These are phyloP conservation scores for Colaptes auratus DNA, from an alignment of 2,113 vertebrate species.

Conservation along the genomic window DNA sequence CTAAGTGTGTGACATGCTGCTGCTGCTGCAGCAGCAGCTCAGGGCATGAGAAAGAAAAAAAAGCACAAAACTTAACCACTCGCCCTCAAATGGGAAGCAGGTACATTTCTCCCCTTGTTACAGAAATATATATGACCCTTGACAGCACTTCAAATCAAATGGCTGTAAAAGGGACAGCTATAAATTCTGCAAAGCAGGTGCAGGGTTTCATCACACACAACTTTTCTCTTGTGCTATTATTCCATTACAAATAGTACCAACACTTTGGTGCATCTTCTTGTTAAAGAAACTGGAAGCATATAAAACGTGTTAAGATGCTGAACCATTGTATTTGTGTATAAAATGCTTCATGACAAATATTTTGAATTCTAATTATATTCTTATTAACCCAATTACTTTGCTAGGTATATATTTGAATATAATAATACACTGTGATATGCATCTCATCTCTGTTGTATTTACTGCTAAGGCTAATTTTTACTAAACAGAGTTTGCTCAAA, in stretches of 20 bases:
- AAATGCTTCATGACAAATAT: neutral
- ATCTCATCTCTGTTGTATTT: neutral
- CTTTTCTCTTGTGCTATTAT: neutral
- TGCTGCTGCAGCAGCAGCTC: neutral
- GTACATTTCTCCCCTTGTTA: neutral
- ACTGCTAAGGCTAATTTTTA: neutral
- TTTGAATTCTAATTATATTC: neutral
- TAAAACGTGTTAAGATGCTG: neutral
- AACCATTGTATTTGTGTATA: neutral
- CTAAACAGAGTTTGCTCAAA: neutral
- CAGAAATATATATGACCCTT: neutral
- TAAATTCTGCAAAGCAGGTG: neutral
- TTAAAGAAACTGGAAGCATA: neutral
- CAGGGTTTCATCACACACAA: neutral
- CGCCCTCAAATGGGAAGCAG: accelerated
- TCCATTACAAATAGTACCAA: neutral
- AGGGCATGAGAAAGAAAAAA: neutral
- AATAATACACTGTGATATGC: neutral
- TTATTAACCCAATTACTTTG: neutral
- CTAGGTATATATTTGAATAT: neutral
- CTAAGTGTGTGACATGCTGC: neutral
- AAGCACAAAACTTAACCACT: neutral
- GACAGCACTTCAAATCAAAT: neutral
- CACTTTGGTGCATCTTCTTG: neutral
- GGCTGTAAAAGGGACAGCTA: neutral